Evolutionary conservation across 2,888 invertebrate genomes (phyloP).

Genomic region (Colletes collaris): DNA sequence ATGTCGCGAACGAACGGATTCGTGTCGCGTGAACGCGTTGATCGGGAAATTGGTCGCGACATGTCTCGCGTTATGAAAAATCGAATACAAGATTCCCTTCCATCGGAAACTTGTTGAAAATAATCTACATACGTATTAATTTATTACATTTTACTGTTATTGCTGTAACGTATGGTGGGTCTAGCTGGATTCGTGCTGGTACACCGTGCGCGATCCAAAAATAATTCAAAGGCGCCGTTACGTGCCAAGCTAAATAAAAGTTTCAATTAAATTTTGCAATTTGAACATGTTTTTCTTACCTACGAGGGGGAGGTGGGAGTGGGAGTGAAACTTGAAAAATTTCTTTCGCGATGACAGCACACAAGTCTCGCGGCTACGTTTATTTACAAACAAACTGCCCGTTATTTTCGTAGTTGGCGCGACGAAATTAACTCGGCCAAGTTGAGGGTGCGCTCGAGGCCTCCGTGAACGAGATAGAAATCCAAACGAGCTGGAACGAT

Average conservation of each 20-base stretch:
- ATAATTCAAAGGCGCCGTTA: constrained; percentile 65
- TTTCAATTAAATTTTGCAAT: constrained; percentile 64
- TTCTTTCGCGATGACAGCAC: constrained; percentile 44
- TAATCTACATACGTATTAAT: no score
- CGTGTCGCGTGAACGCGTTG: no score
- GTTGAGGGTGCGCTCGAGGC: background rate
- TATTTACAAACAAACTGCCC: constrained; percentile 58
- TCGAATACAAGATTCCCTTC: no score
- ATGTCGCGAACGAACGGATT: background rate
- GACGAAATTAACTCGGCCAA: constrained; percentile 24
- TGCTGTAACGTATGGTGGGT: constrained; percentile 65
- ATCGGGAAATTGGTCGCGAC: background rate
- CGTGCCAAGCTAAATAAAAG: constrained; percentile 74
- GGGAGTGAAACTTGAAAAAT: constrained; percentile 35
- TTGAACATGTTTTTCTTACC: constrained; percentile 10
- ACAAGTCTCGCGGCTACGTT: constrained; percentile 16
- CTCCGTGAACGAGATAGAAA: constrained; percentile 2
- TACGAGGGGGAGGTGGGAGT: background rate
- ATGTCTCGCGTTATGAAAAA: no score
- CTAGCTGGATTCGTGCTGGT: constrained; percentile 51
- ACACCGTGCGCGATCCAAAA: constrained; percentile 62
- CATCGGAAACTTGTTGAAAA: no score
- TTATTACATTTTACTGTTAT: constrained; percentile 12
- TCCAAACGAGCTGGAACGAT: background rate
- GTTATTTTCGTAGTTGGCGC: constrained; percentile 39